Percentiles rank a stretch among this genome's conserved stretches.
These are phyloP conservation scores for Drosophila lacteicornis DNA, from an alignment of 1,140 invertebrate genomes.

Conservation along the genomic window DNA sequence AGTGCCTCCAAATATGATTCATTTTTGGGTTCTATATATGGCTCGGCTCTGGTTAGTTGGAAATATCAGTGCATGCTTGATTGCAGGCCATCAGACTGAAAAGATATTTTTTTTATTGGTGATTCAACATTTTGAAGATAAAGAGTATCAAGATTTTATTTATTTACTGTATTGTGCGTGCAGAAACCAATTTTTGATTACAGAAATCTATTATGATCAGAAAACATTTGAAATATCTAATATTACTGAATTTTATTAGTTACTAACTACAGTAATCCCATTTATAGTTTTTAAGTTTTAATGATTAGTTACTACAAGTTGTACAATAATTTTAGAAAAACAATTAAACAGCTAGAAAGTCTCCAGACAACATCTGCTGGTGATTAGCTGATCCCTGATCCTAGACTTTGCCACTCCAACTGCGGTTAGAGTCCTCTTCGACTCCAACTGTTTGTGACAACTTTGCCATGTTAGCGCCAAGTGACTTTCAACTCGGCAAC, in stretches of 20 bases:
- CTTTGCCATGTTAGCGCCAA: slow-evolving; percentile 20
- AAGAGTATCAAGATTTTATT: not conserved
- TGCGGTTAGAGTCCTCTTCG: not conserved
- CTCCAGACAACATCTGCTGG: not conserved
- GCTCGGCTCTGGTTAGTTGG: not conserved
- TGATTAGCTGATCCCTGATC: slow-evolving; percentile 28
- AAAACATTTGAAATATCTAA: not conserved
- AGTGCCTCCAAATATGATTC: slow-evolving; percentile 10
- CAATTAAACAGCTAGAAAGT: not conserved
- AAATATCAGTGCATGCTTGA: slow-evolving; percentile 1
- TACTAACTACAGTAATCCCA: too few relatives aligned
- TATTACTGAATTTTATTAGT: not conserved
- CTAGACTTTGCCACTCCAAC: slow-evolving; percentile 18
- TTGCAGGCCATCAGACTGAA: slow-evolving; percentile 1
- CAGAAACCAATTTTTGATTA: not conserved
- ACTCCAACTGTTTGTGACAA: slow-evolving; percentile 30
- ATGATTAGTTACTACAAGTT: too few relatives aligned
- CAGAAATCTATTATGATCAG: not conserved
- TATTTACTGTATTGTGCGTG: not conserved
- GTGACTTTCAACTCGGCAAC: slow-evolving; percentile 42
- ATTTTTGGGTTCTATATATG: slow-evolving; percentile 10
- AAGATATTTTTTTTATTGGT: not conserved
- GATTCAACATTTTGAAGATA: not conserved
- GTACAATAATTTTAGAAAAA: not conserved
- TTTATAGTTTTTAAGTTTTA: too few relatives aligned